phyloP scores from a whole-genome alignment of 2,113 vertebrate species.

The Ploceus nigricollis region DNA sequence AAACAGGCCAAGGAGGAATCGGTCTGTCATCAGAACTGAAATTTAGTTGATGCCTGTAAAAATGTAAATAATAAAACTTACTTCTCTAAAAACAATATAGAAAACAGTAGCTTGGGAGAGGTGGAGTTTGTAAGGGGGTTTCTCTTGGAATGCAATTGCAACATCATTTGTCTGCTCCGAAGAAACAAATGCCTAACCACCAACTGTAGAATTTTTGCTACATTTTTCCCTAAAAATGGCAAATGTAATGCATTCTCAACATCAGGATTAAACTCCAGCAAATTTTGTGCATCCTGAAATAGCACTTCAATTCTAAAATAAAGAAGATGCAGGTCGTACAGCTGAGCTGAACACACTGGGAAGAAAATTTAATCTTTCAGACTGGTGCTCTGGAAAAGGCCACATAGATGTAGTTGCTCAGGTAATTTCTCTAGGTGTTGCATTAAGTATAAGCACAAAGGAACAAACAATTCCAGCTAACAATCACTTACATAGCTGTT shows the following conservation, averaged over 20 bases:
- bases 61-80: not conserved
- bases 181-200: not conserved
- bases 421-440: not conserved
- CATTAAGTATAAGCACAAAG: constrained; percentile 8
- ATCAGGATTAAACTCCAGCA: not conserved
- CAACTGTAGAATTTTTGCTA: not conserved
- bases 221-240: not conserved
- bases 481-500: constrained; percentile 24
- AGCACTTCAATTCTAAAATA: not conserved
- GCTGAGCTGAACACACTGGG: not conserved
- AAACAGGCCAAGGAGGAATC: not conserved
- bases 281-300: not conserved
- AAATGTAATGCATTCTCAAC: constrained; percentile 2
- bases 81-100: not conserved
- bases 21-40: not conserved
- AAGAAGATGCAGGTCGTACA: not conserved
- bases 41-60: not conserved
- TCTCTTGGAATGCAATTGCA: not conserved
- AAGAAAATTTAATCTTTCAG: not conserved
- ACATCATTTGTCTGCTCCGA: not conserved
- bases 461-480: constrained; percentile 44
- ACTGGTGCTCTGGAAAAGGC: constrained; percentile 41
- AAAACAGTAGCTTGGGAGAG: not conserved
- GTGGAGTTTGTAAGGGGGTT: not conserved
- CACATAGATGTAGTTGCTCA: not conserved